Conservation (phyloP, 2,113 vertebrate species). For the Amphiprion percula region DNA sequence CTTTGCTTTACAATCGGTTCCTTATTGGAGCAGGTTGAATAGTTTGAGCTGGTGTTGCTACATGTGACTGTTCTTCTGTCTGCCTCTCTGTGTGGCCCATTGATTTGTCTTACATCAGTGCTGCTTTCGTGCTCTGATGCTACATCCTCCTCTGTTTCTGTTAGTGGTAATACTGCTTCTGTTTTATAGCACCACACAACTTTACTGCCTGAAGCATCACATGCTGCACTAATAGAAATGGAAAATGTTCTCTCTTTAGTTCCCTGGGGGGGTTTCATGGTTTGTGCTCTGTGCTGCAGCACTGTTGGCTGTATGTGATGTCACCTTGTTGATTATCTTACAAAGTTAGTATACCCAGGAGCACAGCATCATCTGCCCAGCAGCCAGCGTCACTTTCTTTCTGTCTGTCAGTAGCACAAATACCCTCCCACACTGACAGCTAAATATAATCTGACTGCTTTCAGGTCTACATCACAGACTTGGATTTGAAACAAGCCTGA, state of each 20-base stretch:
- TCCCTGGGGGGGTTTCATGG: not conserved
- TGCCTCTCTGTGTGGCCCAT: not conserved
- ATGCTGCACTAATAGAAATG: conserved; percentile 39
- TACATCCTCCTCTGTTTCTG: not conserved
- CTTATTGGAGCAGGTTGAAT: no score
- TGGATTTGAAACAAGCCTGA: not conserved
- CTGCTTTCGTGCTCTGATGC: conserved; percentile 8
- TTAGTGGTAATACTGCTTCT: not conserved
- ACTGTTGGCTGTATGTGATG: not conserved
- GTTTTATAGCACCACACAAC: not conserved
- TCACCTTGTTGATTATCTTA: conserved; percentile 1
- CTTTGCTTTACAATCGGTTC: no score
- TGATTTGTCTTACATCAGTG: conserved; percentile 21
- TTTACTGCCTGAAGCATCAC: conserved; percentile 31
- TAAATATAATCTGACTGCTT: conserved; percentile 22
- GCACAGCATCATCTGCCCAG: not conserved
- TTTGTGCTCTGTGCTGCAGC: not conserved
- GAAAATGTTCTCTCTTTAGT: not conserved
- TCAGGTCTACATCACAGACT: conserved; percentile 4
- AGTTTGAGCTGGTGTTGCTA: no score
- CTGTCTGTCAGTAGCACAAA: conserved; percentile 5
- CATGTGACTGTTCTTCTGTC: no score
- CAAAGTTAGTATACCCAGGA: not conserved
- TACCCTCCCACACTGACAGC: conserved; percentile 8
- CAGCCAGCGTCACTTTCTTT: not conserved